Conservation (phyloP, 2,888 invertebrate genomes). For the Tinea pellionella region DNA sequence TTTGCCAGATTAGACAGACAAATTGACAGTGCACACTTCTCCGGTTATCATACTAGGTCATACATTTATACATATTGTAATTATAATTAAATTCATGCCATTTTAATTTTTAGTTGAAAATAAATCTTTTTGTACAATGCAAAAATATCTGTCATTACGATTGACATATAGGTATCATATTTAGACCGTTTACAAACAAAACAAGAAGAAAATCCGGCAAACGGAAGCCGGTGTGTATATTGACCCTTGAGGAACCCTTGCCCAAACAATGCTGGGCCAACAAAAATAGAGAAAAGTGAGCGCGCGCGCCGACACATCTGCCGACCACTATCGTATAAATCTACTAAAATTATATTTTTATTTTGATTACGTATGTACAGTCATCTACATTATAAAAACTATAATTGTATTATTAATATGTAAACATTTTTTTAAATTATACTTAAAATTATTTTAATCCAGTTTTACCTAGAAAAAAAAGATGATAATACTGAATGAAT, state of each 20-base stretch:
- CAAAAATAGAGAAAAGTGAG: constrained; percentile 52
- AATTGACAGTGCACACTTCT: no score
- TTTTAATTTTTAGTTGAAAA: no score
- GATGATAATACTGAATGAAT: no score
- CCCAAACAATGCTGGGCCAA: constrained; percentile 51
- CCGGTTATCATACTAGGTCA: constrained; percentile 6
- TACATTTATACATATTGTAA: no score
- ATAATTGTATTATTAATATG: no score
- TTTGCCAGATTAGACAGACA: no score
- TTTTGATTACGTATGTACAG: constrained; percentile 62
- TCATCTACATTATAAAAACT: not conserved
- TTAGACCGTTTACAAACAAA: constrained; percentile 48
- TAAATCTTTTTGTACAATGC: no score
- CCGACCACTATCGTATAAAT: constrained; percentile 65
- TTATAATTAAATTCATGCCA: no score
- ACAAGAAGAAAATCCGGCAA: constrained; percentile 40
- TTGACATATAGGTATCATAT: constrained; percentile 32
- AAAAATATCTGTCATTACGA: constrained; percentile 25
- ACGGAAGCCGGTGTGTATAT: constrained; percentile 57
- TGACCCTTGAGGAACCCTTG: constrained; percentile 52
- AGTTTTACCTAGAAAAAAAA: no score
- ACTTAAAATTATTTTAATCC: no score
- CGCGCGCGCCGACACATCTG: constrained; percentile 55
- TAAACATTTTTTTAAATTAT: no score
- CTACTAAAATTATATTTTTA: constrained; percentile 68